These are phyloP conservation scores for Siniperca obscura DNA, from an alignment of 2,797 vertebrate species.

Conservation along the genomic window DNA sequence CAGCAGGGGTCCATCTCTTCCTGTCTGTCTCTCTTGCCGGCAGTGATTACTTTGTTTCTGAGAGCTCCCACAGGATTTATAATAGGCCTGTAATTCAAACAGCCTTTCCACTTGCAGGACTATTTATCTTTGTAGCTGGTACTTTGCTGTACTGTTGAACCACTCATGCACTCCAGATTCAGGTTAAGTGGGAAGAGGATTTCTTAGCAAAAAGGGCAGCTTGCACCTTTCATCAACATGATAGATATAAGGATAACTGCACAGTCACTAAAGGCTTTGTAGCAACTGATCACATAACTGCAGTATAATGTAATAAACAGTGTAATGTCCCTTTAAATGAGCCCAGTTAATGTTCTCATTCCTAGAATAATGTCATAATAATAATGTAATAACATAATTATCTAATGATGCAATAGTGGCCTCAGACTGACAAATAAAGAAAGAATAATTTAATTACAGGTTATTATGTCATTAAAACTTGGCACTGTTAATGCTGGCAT, in stretches of 20 bases:
- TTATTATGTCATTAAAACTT: constrained; percentile 27
- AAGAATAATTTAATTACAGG: constrained; percentile 17
- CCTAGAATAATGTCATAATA: constrained; percentile 11
- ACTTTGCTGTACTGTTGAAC: constrained; percentile 28
- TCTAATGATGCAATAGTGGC: constrained; percentile 16
- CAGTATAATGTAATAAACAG: constrained; percentile 22
- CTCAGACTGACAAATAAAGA: background rate
- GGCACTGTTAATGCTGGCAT: constrained; percentile 3
- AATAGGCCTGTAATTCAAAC: constrained; percentile 61
- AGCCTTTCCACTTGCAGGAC: constrained; percentile 43
- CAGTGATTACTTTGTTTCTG: constrained; percentile 54
- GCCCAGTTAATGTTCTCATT: constrained; percentile 26
- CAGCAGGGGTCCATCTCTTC: constrained; percentile 76
- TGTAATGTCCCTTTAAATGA: constrained; percentile 36
- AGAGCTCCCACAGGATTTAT: constrained; percentile 61
- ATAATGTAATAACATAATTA: constrained; percentile 29
- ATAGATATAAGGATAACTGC: constrained; percentile 26
- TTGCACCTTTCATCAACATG: constrained; percentile 33
- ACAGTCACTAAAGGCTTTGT: constrained; percentile 27
- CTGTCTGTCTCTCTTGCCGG: background rate
- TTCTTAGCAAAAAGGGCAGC: constrained; percentile 17
- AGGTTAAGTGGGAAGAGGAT: constrained; percentile 28
- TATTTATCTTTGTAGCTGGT: constrained; percentile 52
- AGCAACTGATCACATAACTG: constrained; percentile 34
- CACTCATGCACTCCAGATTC: constrained; percentile 34